A percentile compares a stretch with the other conserved stretches of the same genome.
These are phyloP conservation scores for Cochlearius cochlearius DNA, from an alignment of 2,113 vertebrate genomes.

Conservation along the genomic window DNA sequence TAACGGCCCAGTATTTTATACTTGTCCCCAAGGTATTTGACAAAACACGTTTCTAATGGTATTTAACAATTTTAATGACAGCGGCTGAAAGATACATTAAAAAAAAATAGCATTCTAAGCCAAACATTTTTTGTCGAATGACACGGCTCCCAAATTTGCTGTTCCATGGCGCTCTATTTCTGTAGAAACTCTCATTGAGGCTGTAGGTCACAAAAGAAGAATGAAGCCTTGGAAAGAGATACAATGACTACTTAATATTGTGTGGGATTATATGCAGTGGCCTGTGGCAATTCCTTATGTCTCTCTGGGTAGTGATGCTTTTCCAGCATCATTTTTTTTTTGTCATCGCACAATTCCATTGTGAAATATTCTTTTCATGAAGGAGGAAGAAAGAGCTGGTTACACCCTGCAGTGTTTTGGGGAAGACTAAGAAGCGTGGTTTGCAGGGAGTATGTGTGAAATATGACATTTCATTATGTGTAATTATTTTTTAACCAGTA, in stretches of 20 bases:
- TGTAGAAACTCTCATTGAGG: neutral
- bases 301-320: slow-evolving; percentile 37
- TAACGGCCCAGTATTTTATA: neutral
- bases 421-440: slow-evolving; percentile 41
- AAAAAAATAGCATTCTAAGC: neutral
- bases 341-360: slow-evolving; percentile 41
- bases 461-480: slow-evolving; percentile 56
- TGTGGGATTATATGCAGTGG: slow-evolving; percentile 47
- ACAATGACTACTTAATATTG: slow-evolving; percentile 36
- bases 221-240: slow-evolving; percentile 36
- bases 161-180: neutral
- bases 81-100: neutral
- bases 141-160: neutral
- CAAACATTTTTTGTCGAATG: neutral
- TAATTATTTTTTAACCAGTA: slow-evolving; percentile 61
- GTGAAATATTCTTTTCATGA: slow-evolving; percentile 54
- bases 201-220: slow-evolving; percentile 54
- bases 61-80: slow-evolving; percentile 11
- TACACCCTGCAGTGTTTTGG: slow-evolving; percentile 53
- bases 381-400: slow-evolving; percentile 35
- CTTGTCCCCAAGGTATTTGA: slow-evolving; percentile 6
- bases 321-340: slow-evolving; percentile 35
- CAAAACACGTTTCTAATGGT: neutral
- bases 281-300: slow-evolving; percentile 39
- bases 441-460: slow-evolving; percentile 51